These are phyloP conservation scores for Eunapius fragilis DNA, from an alignment of 37 sponge, comb jelly and placozoan genomes.

Conservation along the genomic window DNA sequence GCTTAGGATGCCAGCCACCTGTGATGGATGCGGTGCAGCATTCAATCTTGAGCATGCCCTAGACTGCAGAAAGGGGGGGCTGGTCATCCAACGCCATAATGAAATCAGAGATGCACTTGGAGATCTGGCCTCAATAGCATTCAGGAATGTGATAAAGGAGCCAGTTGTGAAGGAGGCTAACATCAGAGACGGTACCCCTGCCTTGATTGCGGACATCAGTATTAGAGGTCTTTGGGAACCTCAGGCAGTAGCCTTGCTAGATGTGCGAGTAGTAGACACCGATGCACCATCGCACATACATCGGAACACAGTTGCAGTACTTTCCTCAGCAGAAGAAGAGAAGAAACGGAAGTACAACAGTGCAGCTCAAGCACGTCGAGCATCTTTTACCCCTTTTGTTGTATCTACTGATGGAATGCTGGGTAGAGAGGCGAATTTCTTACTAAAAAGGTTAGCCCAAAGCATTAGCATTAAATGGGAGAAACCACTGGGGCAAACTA, in stretches of 20 bases:
- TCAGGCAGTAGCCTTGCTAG: slow-evolving; percentile 52
- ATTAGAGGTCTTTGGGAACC: slow-evolving; percentile 54
- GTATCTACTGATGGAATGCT: slow-evolving; percentile 37
- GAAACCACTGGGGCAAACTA: not conserved
- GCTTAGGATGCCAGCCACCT: slow-evolving; percentile 14
- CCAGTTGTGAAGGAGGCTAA: slow-evolving; percentile 38
- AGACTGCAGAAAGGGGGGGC: slow-evolving; percentile 32
- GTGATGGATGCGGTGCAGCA: slow-evolving; percentile 51
- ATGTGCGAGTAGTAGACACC: slow-evolving; percentile 64
- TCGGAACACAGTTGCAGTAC: slow-evolving; percentile 18
- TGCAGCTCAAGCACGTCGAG: slow-evolving; percentile 19
- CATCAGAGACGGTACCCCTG: not conserved
- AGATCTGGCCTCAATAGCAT: slow-evolving; percentile 48
- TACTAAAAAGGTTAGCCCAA: not conserved
- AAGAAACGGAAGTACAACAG: slow-evolving; percentile 49
- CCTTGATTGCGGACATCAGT: slow-evolving; percentile 33
- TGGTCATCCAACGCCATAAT: slow-evolving; percentile 49
- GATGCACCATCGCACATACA: slow-evolving; percentile 29
- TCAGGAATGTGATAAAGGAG: slow-evolving; percentile 27
- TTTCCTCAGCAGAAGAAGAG: slow-evolving; percentile 35
- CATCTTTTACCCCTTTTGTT: slow-evolving; percentile 34
- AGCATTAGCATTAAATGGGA: no score
- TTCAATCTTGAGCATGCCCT: slow-evolving; percentile 46
- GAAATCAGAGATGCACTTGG: slow-evolving; percentile 47
- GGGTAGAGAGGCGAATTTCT: slow-evolving; percentile 22